Evolutionary conservation across 2,888 invertebrate species (phyloP).

Genomic region (Siphonodentalium dalli): DNA sequence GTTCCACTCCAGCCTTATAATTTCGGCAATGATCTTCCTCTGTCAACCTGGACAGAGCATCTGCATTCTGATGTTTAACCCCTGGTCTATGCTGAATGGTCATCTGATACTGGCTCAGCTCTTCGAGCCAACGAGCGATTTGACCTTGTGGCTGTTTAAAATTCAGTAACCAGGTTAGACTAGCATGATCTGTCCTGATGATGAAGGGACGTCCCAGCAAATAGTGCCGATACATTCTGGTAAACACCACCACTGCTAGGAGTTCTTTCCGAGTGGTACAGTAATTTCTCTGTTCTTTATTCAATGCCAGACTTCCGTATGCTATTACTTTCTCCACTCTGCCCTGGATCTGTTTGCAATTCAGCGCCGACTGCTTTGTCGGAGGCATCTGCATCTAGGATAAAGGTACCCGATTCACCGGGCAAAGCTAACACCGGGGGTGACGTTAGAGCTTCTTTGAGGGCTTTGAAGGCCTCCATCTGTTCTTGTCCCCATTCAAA

Average conservation of each 20-base stretch:
- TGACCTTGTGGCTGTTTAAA: conserved; percentile 7
- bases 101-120: not conserved
- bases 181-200: conserved; percentile 9
- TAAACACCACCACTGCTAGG: conserved; percentile 2
- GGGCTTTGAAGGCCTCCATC: not conserved
- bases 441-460: not conserved
- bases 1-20: too few species aligned
- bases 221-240: not conserved
- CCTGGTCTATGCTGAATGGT: not conserved
- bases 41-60: conserved; percentile 9
- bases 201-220: conserved; percentile 3
- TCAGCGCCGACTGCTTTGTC: conserved; percentile 5
- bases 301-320: conserved; percentile 7
- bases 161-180: conserved; percentile 1
- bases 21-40: too few species aligned
- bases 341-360: conserved; percentile 6
- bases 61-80: conserved; percentile 3
- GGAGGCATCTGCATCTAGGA: conserved; percentile 11
- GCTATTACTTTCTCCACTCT: conserved; percentile 5
- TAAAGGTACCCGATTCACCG: not conserved
- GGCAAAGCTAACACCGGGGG: not conserved
- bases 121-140: conserved; percentile 6
- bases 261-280: not conserved
- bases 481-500: not conserved
- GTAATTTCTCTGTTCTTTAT: not conserved